phyloP scores from a whole-genome alignment of 1,140 invertebrate genomes.

The Mactra quadrangularis region DNA sequence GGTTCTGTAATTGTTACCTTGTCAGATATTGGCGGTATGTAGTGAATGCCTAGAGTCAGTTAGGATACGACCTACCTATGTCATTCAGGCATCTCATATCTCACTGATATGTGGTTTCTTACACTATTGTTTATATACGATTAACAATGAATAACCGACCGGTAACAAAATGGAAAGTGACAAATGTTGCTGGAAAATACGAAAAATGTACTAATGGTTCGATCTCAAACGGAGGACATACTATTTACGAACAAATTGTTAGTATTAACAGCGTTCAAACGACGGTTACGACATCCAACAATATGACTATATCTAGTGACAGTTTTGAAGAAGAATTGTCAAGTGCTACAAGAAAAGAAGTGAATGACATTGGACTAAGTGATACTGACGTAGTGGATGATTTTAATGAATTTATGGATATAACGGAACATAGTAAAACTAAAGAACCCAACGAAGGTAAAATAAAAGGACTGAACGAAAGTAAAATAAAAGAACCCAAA shows the following conservation, averaged over 20 bases:
- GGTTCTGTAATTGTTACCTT: slow-evolving; percentile 25
- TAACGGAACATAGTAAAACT: too few relatives aligned
- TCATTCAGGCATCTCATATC: slow-evolving; percentile 32
- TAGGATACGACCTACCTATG: neutral
- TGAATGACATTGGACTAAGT: too few relatives aligned
- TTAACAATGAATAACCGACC: slow-evolving; percentile 33
- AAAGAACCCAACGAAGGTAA: too few relatives aligned
- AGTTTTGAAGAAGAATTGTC: too few relatives aligned
- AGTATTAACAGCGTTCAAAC: slow-evolving; percentile 3
- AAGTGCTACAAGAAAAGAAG: too few relatives aligned
- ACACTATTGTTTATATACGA: neutral
- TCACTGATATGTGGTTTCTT: slow-evolving; percentile 4
- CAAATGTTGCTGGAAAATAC: slow-evolving; percentile 23
- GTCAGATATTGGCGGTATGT: slow-evolving; percentile 11
- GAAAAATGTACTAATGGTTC: slow-evolving; percentile 27
- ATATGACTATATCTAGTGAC: neutral
- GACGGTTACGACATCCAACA: neutral
- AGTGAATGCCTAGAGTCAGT: neutral
- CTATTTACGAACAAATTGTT: slow-evolving; percentile 7
- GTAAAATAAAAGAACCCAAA: too few relatives aligned
- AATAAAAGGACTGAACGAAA: too few relatives aligned
- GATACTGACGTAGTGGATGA: too few relatives aligned
- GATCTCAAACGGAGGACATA: slow-evolving; percentile 19
- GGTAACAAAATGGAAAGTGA: slow-evolving; percentile 17
- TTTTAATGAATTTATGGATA: too few relatives aligned